These are phyloP conservation scores for Xiphophorus maculatus DNA, from an alignment of 2,113 vertebrate genomes.

Conservation along the genomic window DNA sequence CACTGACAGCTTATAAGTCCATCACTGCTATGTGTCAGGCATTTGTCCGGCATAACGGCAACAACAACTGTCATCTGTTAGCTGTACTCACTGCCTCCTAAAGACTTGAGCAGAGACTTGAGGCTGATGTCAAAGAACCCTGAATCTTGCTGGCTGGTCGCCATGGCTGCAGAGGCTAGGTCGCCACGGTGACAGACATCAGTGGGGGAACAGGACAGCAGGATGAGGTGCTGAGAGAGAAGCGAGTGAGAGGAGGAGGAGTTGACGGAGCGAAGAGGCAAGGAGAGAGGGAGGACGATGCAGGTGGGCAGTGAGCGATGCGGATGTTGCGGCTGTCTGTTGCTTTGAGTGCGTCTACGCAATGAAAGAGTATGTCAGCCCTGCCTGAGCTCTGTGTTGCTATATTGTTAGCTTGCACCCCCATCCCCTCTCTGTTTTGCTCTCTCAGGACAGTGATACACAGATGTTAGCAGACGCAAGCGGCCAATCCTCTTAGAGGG, in stretches of 20 bases:
- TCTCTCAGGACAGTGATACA: conserved; percentile 75
- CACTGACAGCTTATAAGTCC: background rate
- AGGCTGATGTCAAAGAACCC: conserved; percentile 84
- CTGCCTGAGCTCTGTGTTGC: conserved; percentile 52
- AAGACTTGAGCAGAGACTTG: conserved; percentile 82
- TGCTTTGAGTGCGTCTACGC: conserved; percentile 34
- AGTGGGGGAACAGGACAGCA: conserved; percentile 64
- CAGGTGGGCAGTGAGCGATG: conserved; percentile 57
- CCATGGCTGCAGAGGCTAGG: conserved; percentile 79
- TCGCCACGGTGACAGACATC: conserved; percentile 78
- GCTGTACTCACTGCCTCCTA: conserved; percentile 81
- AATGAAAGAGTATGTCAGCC: conserved; percentile 38
- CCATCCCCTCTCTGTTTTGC: conserved; percentile 69
- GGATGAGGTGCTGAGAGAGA: conserved; percentile 60
- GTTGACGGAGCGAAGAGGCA: conserved; percentile 19
- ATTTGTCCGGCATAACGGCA: conserved; percentile 17
- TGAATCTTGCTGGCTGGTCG: conserved; percentile 81
- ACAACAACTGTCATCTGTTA: conserved; percentile 33
- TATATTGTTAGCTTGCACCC: conserved; percentile 67
- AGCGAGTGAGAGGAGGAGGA: conserved; percentile 47
- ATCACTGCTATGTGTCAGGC: background rate
- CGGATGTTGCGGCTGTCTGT: conserved; percentile 70
- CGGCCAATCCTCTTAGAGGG: conserved; percentile 78
- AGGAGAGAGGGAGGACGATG: conserved; percentile 43
- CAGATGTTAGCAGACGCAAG: conserved; percentile 69